phyloP scores from a whole-genome alignment of 1,140 invertebrate species.

The Globodera ellingtonae region DNA sequence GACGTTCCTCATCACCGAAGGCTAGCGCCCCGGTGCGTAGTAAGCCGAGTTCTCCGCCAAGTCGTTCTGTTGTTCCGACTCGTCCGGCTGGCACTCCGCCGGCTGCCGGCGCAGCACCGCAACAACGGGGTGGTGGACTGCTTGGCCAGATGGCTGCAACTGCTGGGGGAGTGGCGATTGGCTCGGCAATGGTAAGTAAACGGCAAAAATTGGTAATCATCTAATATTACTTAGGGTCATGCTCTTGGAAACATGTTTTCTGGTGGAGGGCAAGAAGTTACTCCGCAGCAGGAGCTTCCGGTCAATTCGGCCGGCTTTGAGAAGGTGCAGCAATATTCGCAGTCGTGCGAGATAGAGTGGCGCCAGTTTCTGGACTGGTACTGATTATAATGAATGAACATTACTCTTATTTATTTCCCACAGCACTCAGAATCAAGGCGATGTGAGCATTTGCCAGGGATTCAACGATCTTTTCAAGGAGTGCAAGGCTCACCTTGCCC shows the following conservation, averaged over 20 bases:
- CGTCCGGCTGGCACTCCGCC: conserved; percentile 14
- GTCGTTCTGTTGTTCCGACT: conserved; percentile 19
- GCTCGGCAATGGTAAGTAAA: conserved; percentile 56
- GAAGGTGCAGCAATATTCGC: conserved; percentile 37
- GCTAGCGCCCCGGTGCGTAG: conserved; percentile 46
- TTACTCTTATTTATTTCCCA: conserved; percentile 19
- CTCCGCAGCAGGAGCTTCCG: conserved; percentile 15
- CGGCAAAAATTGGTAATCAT: neutral
- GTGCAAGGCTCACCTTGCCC: conserved; percentile 47
- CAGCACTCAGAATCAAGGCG: conserved; percentile 45
- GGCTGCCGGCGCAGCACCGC: conserved; percentile 43
- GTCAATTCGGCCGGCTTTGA: neutral
- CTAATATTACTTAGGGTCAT: conserved; percentile 39
- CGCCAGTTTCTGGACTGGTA: conserved; percentile 55
- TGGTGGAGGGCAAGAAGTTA: conserved; percentile 36
- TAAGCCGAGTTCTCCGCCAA: conserved; percentile 18
- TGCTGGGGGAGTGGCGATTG: conserved; percentile 66
- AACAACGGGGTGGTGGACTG: conserved; percentile 53
- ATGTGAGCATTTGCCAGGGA: conserved; percentile 43
- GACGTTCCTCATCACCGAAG: conserved; percentile 41
- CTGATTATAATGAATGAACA: conserved; percentile 14
- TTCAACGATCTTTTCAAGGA: conserved; percentile 58
- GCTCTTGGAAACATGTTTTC: conserved; percentile 51
- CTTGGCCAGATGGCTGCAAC: conserved; percentile 63
- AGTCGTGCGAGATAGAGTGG: conserved; percentile 52